Evolutionary conservation across 2,797 vertebrate genomes (phyloP).

Genomic region (Sebastes diploproa): DNA sequence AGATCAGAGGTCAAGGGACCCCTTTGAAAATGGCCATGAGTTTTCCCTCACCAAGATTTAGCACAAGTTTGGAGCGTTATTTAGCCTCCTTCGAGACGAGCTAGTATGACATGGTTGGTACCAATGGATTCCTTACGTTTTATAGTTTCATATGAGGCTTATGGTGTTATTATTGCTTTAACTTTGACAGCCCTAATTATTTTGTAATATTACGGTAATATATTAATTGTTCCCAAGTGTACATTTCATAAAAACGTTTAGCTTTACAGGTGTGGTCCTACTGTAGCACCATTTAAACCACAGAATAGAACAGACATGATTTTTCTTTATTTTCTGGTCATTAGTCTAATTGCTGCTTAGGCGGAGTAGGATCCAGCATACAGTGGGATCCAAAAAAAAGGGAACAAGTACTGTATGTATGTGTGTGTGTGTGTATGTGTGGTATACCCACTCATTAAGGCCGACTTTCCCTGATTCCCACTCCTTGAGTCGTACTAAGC

Average conservation of each 20-base stretch:
- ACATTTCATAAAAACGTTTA: background rate
- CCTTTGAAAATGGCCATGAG: no score
- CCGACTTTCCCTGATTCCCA: conserved; percentile 75
- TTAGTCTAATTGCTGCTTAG: conserved; percentile 75
- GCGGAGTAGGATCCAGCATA: conserved; percentile 35
- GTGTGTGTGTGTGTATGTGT: conserved; percentile 17
- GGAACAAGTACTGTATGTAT: conserved; percentile 28
- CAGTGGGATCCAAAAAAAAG: conserved; percentile 46
- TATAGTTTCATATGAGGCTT: no score
- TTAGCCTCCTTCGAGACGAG: no score
- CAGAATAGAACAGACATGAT: conserved; percentile 23
- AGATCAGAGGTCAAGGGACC: no score
- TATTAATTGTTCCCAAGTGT: background rate
- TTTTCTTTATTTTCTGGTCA: conserved; percentile 64
- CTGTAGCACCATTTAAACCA: conserved; percentile 11
- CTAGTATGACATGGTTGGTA: no score
- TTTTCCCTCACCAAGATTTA: no score
- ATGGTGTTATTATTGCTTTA: no score
- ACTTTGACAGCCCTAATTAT: background rate
- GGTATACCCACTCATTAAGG: conserved; percentile 74
- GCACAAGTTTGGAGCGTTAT: no score
- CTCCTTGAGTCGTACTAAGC: conserved; percentile 77
- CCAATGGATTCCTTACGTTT: no score
- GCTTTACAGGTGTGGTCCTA: conserved; percentile 15
- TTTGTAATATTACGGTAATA: background rate